phyloP scores from a whole-genome alignment of 2,113 vertebrate species.

The Procavia capensis region DNA sequence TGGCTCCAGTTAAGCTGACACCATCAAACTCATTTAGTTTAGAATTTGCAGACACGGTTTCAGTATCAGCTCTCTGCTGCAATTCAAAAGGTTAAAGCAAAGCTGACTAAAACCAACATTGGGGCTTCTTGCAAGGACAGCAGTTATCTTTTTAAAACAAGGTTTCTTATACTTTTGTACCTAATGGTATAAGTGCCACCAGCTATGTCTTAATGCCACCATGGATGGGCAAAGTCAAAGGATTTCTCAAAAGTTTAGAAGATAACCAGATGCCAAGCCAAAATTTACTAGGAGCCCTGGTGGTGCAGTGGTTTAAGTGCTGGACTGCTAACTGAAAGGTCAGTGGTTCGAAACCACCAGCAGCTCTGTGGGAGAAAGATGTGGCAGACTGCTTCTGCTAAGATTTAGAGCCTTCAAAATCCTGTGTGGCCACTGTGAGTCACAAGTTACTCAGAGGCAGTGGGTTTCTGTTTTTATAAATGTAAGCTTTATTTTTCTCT shows the following conservation, averaged over 20 bases:
- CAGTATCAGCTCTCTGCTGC: constrained; percentile 63
- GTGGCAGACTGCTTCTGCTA: too few relatives aligned
- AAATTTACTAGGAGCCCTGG: background rate
- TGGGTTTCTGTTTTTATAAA: background rate
- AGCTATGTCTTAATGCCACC: background rate
- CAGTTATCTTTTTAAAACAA: constrained; percentile 58
- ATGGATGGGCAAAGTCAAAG: background rate
- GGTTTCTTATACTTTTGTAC: constrained; percentile 7
- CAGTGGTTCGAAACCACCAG: too few relatives aligned
- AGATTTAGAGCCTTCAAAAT: too few relatives aligned
- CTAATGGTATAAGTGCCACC: constrained; percentile 1
- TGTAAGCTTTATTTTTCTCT: constrained; percentile 29
- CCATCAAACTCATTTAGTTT: constrained; percentile 79
- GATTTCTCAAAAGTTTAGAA: background rate
- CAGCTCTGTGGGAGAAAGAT: too few relatives aligned
- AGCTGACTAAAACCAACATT: constrained; percentile 62
- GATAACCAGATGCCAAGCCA: too few relatives aligned
- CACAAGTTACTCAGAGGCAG: too few relatives aligned
- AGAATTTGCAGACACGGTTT: constrained; percentile 80
- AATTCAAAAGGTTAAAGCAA: constrained; percentile 62
- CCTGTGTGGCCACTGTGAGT: too few relatives aligned
- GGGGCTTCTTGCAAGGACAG: constrained; percentile 53
- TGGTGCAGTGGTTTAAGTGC: too few relatives aligned
- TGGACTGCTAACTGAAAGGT: too few relatives aligned
- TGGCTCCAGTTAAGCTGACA: constrained; percentile 82